These are phyloP conservation scores for Planiliza haematocheilus DNA, from an alignment of 2,113 vertebrate genomes.

Conservation along the genomic window DNA sequence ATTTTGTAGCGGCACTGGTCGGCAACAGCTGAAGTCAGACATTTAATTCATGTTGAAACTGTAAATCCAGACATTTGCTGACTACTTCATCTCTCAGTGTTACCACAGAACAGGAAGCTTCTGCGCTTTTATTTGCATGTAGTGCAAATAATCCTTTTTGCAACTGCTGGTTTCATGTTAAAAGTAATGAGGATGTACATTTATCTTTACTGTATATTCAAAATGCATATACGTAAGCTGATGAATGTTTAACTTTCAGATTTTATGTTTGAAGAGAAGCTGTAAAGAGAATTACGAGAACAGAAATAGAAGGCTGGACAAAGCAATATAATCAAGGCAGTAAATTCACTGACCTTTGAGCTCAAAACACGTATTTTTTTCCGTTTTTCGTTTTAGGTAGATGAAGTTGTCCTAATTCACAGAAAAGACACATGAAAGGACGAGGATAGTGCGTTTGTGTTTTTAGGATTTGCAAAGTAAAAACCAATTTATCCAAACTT, in stretches of 20 bases:
- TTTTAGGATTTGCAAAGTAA: not conserved
- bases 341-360: not conserved
- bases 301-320: not conserved
- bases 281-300: not conserved
- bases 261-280: not conserved
- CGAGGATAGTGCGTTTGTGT: not conserved
- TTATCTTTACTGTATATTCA: not conserved
- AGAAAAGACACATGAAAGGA: not conserved
- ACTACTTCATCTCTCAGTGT: not conserved
- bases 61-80: slow-evolving; percentile 5
- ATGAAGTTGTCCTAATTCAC: not conserved
- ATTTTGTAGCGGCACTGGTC: too few relatives aligned
- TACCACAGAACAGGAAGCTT: too few relatives aligned
- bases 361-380: too few relatives aligned
- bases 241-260: not conserved
- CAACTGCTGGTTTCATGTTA: too few relatives aligned
- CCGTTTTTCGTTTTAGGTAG: not conserved
- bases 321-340: not conserved
- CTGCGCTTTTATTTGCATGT: too few relatives aligned
- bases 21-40: too few relatives aligned
- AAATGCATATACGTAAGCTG: not conserved
- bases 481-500: not conserved
- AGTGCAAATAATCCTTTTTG: not conserved
- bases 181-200: not conserved
- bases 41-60: not conserved